Conservation (phyloP, 2,113 vertebrate genomes). For the Lepus timidus region DNA sequence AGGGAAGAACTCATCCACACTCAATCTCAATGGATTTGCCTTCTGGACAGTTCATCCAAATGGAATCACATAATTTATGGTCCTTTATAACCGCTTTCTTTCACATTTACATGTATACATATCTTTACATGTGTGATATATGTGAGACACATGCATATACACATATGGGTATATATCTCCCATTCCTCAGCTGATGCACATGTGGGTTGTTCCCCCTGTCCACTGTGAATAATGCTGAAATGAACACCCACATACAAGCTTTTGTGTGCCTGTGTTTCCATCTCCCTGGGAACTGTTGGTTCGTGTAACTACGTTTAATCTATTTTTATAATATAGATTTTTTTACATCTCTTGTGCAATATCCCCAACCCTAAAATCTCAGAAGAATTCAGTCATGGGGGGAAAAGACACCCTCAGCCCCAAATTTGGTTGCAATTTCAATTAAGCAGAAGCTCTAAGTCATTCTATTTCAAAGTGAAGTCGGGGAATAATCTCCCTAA, state of each 20-base stretch:
- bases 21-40: not conserved
- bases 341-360: not conserved
- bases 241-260: not conserved
- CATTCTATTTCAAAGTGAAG: constrained; percentile 16
- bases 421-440: constrained; percentile 5
- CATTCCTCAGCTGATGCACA: not conserved
- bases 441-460: not conserved
- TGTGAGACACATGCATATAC: not conserved
- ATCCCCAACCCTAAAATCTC: not conserved
- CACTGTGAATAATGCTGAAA: not conserved
- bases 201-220: not conserved
- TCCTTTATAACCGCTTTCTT: not conserved
- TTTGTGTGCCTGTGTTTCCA: not conserved
- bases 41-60: not conserved
- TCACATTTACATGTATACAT: not conserved
- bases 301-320: not conserved
- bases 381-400: not conserved
- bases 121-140: too few species aligned
- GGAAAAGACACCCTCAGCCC: not conserved
- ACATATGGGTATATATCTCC: too few species aligned
- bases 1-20: not conserved
- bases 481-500: not conserved
- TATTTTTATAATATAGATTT: not conserved
- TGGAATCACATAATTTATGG: not conserved
- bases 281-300: not conserved